Evolutionary conservation across 92 coral and sea anemone species (phyloP).

Genomic region (Virgularia gustaviana): DNA sequence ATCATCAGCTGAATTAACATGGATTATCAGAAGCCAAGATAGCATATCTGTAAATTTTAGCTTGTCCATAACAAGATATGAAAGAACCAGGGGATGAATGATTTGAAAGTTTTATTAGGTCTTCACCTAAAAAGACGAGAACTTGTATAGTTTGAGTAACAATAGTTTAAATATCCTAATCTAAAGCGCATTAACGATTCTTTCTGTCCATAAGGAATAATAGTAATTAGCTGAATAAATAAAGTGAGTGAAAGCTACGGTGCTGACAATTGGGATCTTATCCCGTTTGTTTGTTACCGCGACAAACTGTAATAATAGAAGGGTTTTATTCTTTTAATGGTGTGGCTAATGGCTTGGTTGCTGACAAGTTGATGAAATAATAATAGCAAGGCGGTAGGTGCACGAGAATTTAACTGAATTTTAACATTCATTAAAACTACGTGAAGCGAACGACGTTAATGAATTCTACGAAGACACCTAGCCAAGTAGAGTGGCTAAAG

Average conservation of each 20-base stretch:
- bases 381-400: constrained; percentile 22
- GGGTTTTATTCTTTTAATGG: constrained; percentile 42
- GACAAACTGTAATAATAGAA: constrained; percentile 43
- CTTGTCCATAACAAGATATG: neutral
- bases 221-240: constrained; percentile 42
- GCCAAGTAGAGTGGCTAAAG: no score
- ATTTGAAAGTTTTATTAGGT: neutral
- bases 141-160: neutral
- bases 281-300: constrained; percentile 46
- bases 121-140: neutral
- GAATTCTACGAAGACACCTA: neutral
- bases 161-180: neutral
- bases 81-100: constrained; percentile 14
- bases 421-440: constrained; percentile 22
- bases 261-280: constrained; percentile 41
- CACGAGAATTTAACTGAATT: neutral
- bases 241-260: constrained; percentile 19
- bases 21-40: neutral
- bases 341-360: constrained; percentile 36
- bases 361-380: constrained; percentile 40
- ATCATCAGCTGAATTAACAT: constrained; percentile 33
- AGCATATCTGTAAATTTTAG: neutral
- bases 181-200: constrained; percentile 30
- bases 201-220: constrained; percentile 33
- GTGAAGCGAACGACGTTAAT: neutral